These are phyloP conservation scores for Melierax canorus DNA, from an alignment of 2,113 vertebrate species.

Conservation along the genomic window DNA sequence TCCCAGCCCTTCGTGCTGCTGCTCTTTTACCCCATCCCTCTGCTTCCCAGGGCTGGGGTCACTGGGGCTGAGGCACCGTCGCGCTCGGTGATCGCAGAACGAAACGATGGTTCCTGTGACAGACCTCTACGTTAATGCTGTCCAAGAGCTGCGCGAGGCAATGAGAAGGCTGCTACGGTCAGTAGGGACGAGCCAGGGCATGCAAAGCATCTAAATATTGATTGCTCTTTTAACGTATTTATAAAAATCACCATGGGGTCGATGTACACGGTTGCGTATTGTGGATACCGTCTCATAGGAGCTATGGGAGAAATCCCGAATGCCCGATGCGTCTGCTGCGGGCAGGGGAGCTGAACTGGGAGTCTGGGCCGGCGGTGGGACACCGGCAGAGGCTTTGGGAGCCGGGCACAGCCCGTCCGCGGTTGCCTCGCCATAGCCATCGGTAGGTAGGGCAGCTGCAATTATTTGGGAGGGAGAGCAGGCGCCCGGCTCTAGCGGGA, in stretches of 20 bases:
- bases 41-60: accelerated
- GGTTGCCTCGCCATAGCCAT: not conserved
- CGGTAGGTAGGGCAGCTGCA: accelerated
- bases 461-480: not conserved
- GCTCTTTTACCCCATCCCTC: not conserved
- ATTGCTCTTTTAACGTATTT: not conserved
- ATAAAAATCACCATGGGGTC: not conserved
- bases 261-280: accelerated
- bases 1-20: not conserved
- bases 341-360: not conserved
- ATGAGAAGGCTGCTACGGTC: accelerated
- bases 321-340: accelerated
- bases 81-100: accelerated
- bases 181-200: not conserved
- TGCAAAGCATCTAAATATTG: not conserved
- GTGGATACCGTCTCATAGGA: not conserved
- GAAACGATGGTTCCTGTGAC: not conserved
- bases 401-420: not conserved
- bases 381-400: not conserved
- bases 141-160: not conserved
- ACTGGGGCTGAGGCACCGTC: accelerated
- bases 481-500: accelerated
- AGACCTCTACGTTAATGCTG: not conserved
- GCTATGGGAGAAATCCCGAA: not conserved
- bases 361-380: not conserved